Conservation (phyloP, 2,113 vertebrate genomes). For the Planiliza haematocheilus region DNA sequence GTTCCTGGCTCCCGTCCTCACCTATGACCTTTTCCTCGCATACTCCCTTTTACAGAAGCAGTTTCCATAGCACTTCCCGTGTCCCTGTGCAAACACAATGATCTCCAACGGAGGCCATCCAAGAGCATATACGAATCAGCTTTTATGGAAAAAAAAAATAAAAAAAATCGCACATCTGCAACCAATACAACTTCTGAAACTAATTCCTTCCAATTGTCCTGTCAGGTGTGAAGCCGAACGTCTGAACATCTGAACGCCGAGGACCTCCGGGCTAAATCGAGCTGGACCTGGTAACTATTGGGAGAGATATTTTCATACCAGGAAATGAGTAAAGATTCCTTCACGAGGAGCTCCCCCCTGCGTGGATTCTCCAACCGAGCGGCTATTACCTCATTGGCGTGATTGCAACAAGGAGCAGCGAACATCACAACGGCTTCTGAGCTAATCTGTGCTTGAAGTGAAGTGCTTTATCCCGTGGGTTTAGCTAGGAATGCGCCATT, state of each 20-base stretch:
- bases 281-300: slow-evolving; percentile 63
- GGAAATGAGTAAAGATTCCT: slow-evolving; percentile 32
- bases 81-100: slow-evolving; percentile 74
- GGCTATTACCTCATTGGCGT: slow-evolving; percentile 47
- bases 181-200: slow-evolving; percentile 38
- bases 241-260: slow-evolving; percentile 36
- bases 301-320: slow-evolving; percentile 55
- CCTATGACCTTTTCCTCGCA: slow-evolving; percentile 81
- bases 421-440: slow-evolving; percentile 50
- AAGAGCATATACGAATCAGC: too few species aligned
- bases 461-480: slow-evolving; percentile 65
- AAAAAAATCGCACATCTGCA: slow-evolving; percentile 52
- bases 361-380: slow-evolving; percentile 20
- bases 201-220: slow-evolving; percentile 19
- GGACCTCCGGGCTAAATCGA: slow-evolving; percentile 35
- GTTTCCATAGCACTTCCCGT: slow-evolving; percentile 83
- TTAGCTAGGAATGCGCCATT: slow-evolving; percentile 70
- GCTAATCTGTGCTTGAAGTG: slow-evolving; percentile 75
- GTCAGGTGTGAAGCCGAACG: slow-evolving; percentile 28
- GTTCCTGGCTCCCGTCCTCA: slow-evolving; percentile 49
- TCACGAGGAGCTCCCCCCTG: slow-evolving; percentile 38
- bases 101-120: slow-evolving; percentile 74
- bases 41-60: slow-evolving; percentile 77
- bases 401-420: slow-evolving; percentile 49
- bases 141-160: too few species aligned